phyloP scores from a whole-genome alignment of 2,113 vertebrate species.

The Pituophis catenifer region DNA sequence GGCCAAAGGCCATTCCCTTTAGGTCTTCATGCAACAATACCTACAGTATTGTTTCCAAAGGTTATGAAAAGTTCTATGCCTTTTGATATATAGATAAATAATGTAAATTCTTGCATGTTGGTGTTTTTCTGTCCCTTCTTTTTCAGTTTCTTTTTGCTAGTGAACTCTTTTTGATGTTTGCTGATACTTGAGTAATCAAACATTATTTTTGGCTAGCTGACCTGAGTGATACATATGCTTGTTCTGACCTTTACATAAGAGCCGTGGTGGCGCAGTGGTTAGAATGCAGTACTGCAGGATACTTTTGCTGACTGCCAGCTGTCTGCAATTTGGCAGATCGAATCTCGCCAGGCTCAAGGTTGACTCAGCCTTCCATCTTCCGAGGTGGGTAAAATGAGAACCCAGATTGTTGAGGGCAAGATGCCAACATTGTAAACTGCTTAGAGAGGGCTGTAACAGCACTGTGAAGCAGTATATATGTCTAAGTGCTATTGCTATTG shows the following conservation, averaged over 20 bases:
- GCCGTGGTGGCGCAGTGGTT: too few species aligned
- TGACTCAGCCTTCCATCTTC: too few species aligned
- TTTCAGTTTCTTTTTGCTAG: neutral
- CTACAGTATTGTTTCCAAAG: neutral
- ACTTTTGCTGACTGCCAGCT: too few species aligned
- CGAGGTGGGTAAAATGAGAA: too few species aligned
- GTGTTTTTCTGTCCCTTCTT: neutral
- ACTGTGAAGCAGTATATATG: too few species aligned
- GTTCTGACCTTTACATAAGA: neutral
- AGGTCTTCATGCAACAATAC: neutral
- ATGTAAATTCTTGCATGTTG: neutral
- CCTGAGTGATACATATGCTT: neutral
- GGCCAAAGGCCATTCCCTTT: neutral
- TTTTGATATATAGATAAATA: neutral
- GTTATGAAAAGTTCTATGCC: neutral
- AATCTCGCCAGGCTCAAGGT: too few species aligned
- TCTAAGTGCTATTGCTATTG: too few species aligned
- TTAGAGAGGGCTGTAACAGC: too few species aligned
- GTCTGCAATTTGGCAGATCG: too few species aligned
- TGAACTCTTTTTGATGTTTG: neutral
- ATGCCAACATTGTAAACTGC: too few species aligned
- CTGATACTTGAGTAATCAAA: neutral
- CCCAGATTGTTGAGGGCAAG: too few species aligned
- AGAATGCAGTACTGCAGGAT: too few species aligned
- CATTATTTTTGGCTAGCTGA: neutral